Conservation (phyloP, 2,888 invertebrate species). For the Fissipunctia ypsillon region DNA sequence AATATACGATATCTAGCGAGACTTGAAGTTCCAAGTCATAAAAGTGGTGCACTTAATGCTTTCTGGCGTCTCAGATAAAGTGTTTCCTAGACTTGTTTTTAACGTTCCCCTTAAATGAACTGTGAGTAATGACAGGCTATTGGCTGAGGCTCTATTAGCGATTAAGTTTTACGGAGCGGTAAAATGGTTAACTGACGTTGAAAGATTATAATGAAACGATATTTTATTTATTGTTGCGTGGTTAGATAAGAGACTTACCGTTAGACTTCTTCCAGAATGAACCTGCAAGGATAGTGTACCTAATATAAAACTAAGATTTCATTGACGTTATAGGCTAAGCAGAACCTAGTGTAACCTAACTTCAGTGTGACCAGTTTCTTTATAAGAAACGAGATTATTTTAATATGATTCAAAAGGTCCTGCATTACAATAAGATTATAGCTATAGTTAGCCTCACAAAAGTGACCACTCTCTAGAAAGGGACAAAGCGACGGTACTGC, state of each 20-base stretch:
- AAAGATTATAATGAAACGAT: slow-evolving; percentile 19
- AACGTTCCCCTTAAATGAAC: slow-evolving; percentile 59
- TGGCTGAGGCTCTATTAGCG: slow-evolving; percentile 27
- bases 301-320: background rate
- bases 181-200: slow-evolving; percentile 30
- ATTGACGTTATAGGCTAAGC: background rate
- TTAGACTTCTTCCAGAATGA: background rate
- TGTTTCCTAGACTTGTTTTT: slow-evolving; percentile 61
- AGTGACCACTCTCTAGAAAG: too few relatives aligned
- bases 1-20: slow-evolving; percentile 36
- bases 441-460: too few relatives aligned
- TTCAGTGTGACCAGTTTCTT: background rate
- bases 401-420: background rate
- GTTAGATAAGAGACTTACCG: background rate
- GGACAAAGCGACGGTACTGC: too few relatives aligned
- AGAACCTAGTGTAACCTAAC: background rate
- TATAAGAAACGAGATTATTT: background rate
- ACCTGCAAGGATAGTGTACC: background rate
- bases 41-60: slow-evolving; percentile 61
- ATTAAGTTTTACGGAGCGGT: slow-evolving; percentile 45
- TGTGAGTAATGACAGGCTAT: slow-evolving; percentile 50
- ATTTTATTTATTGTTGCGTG: slow-evolving; percentile 8
- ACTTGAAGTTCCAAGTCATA: slow-evolving; percentile 51
- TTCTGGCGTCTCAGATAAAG: slow-evolving; percentile 56
- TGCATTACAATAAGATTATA: too few relatives aligned